Evolutionary conservation across 2,797 vertebrate species (phyloP).

Genomic region (Pithecia hirsuta): DNA sequence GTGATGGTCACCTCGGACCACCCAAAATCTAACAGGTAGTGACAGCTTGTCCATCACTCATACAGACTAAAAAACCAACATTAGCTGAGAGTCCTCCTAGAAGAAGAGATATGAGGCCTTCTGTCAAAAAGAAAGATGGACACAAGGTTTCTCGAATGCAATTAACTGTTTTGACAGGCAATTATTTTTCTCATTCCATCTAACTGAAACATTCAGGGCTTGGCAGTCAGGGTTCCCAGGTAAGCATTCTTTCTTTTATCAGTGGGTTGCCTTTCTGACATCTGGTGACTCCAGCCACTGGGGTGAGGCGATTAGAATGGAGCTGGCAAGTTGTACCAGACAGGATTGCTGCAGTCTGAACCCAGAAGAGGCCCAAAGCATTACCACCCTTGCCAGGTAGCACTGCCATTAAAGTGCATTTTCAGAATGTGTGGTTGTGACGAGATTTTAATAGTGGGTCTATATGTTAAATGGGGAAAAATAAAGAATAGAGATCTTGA

Average conservation of each 20-base stretch:
- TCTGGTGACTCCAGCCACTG: neutral
- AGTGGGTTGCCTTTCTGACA: neutral
- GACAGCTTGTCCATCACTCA: neutral
- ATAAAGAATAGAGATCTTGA: neutral
- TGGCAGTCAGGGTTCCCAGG: neutral
- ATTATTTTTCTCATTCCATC: constrained; percentile 28
- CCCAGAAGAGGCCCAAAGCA: neutral
- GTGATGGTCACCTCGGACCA: neutral
- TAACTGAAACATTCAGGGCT: neutral
- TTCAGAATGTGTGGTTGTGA: neutral
- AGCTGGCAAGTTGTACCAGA: neutral
- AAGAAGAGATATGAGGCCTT: neutral
- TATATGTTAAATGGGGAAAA: neutral
- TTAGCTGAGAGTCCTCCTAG: neutral
- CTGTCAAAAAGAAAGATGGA: constrained; percentile 19
- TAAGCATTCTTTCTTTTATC: neutral
- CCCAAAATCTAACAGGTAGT: neutral
- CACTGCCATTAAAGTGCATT: neutral
- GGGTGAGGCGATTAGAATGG: neutral
- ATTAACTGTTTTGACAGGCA: neutral
- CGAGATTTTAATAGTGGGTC: neutral
- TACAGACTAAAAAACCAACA: neutral
- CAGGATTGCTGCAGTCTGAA: neutral
- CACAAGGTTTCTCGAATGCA: neutral
- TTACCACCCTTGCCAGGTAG: neutral